Conservation (phyloP, 2,113 vertebrate species). For the Calonectris borealis region DNA sequence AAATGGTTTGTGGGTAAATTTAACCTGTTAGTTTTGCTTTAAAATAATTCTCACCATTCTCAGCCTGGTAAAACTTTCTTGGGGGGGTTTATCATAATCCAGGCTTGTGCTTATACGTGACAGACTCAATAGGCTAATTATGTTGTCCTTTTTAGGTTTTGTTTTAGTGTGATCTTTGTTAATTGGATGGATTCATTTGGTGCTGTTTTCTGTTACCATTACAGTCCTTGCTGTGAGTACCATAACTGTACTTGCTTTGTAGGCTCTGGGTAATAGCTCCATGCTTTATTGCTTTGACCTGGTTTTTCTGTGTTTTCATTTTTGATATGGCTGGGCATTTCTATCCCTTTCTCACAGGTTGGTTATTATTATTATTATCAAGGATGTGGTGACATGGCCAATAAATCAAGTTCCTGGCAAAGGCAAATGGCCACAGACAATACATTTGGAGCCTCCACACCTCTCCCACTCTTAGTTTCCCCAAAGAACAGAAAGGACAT, state of each 20-base stretch:
- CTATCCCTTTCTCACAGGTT: constrained; percentile 22
- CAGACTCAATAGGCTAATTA: constrained; percentile 46
- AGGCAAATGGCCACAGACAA: constrained; percentile 33
- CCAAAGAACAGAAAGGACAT: constrained; percentile 52
- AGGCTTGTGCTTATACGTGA: constrained; percentile 27
- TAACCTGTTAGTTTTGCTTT: neutral
- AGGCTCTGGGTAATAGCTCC: constrained; percentile 36
- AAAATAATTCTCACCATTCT: neutral
- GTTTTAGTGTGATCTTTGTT: constrained; percentile 16
- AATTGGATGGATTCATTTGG: constrained; percentile 62
- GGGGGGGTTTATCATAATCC: neutral
- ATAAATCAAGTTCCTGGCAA: constrained; percentile 44
- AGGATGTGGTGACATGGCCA: constrained; percentile 42
- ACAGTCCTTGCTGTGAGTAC: constrained; percentile 29
- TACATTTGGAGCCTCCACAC: neutral
- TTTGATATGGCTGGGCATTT: constrained; percentile 43
- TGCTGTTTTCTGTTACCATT: constrained; percentile 35
- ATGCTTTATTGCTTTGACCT: constrained; percentile 38
- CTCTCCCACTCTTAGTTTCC: neutral
- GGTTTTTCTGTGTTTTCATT: constrained; percentile 18
- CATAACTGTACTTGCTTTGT: constrained; percentile 34
- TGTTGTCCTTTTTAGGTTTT: neutral
- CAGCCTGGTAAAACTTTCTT: neutral
- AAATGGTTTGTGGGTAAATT: neutral
- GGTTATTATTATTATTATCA: constrained; percentile 66